Conservation (phyloP, 2,797 vertebrate species). For the Manis crassicaudata region DNA sequence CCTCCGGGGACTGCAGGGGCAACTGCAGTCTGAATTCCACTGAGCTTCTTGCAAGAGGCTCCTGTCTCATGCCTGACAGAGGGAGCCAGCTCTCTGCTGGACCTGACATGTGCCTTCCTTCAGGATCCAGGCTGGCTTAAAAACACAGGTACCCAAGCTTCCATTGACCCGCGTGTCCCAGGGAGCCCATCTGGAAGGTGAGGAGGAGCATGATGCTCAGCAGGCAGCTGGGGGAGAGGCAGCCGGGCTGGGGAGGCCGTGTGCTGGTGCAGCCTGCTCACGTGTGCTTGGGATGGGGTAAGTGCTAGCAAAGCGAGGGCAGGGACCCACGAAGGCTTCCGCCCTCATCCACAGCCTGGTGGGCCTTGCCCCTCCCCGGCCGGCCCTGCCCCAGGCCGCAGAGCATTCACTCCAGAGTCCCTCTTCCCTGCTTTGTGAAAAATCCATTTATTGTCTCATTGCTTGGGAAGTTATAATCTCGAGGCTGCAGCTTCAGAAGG, state of each 20-base stretch:
- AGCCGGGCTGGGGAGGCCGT: no score
- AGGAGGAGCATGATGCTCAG: no score
- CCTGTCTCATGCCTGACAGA: not conserved
- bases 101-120: no score
- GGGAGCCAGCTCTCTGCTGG: not conserved
- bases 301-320: not conserved
- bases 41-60: not conserved
- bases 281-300: rapidly evolving
- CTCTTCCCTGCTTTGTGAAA: slow-evolving; percentile 57
- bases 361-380: not conserved
- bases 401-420: slow-evolving; percentile 34
- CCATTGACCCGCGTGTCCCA: no score
- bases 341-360: not conserved
- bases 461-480: slow-evolving; percentile 85
- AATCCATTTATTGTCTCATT: slow-evolving; percentile 74
- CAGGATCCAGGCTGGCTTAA: not conserved
- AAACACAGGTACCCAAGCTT: not conserved
- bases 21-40: not conserved
- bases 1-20: no score
- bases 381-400: not conserved
- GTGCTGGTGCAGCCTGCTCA: no score
- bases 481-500: slow-evolving; percentile 83
- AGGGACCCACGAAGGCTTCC: rapidly evolving
- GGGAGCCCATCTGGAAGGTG: no score
- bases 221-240: no score